Evolutionary conservation across 2,113 vertebrate species (phyloP), one percentile per base, ranked within the genome.

Genomic region (Anhinga anhinga): DNA sequence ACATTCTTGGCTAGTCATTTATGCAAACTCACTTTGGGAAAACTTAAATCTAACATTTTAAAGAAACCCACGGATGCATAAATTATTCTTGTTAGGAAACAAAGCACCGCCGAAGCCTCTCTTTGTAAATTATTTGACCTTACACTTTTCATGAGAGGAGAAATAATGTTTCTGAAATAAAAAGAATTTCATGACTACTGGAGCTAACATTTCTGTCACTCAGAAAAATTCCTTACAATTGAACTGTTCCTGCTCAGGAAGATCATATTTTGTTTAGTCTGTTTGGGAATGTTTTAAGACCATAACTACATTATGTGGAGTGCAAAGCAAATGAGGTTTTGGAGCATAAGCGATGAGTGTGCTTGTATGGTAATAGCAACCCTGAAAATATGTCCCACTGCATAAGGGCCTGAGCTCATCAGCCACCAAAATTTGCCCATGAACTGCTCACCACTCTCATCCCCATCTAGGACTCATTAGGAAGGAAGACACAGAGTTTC

Each of bases 251-350:
- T 93, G 53, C 26, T 80, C 36, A 69, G 65, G 53, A 91, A 87
- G 70, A 84, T 7, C 0, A 0, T 65, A 81, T 94, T 96, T 95
- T 95, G 88, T 91, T 97, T 95, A 94, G 85, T 94, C 94, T 93
- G 25, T 59, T 72, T 93, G 66, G 62, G 71, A 92, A 73, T 42
- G 38, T 85, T 93, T 94, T 87, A 89, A 92, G 59, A 88, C 30
- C 1, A 0, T 79, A 90, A 90, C 72, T 86, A 38, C 71, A 32
- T 79, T 82, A 93, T 7, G 19, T 40, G 22, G 42, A 92, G 30
- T 61, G 55, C 44, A 89, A 86, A 88, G 67, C 88, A 96, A 86
- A 82, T 66, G 84, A 74, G 38, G 29, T 69, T 91, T 61, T 11
- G 32, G 18, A 95, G 86, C 62, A 30, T 25, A 21, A 94, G 70